Base-by-base conservation (phyloP, 2,888 invertebrate species). In the Meganola albula region DNA sequence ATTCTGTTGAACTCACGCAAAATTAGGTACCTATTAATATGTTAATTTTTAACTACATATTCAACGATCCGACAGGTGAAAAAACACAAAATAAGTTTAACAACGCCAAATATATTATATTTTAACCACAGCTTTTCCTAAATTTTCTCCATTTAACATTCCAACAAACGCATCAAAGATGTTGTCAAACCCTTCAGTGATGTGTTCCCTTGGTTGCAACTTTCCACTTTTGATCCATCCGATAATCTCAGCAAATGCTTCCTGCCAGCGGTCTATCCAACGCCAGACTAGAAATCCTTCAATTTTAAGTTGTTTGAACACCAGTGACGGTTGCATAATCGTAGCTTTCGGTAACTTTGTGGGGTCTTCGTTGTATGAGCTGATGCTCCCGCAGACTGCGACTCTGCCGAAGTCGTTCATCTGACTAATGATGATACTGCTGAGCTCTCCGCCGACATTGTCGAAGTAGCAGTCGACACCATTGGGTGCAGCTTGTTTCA, bases 381-480 rank as follows among this genome's bases (percentile, higher is more conserved):
- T 39, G n/a, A 51, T 47, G 14, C 34, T 28, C 3, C 44, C 51
- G 7, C 37, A 41, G 3, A 90, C 79, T 1, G 90, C 70, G 11
- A 92, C 77, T 34, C 91, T 74, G 1, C 92, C 91, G 37, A 23
- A 48, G 0, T 18, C 25, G 34, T 88, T 90, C 90, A 91, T 91
- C 42, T 88, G 87, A 18, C 69, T 68, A 1, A 91, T 72, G 4
- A 91, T 85, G 1, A 67, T 63, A 27, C 79, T 82, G 20, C 89
- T 88, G 10, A 91, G 75, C 31, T 88, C 88, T 6, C 91, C 91
- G 10, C 91, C 91, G 7, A 91, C 92, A 62, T 92, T 93, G 59
- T 93, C 93, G 60, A 92, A 93, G 58, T 90, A 93, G 53, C 91
- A 90, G 58, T 93, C 92, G 0, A 93, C 72, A 4, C 92, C 92